Evolutionary conservation across 2,888 invertebrate species (phyloP).

Genomic region (Palloptera scutellata): DNA sequence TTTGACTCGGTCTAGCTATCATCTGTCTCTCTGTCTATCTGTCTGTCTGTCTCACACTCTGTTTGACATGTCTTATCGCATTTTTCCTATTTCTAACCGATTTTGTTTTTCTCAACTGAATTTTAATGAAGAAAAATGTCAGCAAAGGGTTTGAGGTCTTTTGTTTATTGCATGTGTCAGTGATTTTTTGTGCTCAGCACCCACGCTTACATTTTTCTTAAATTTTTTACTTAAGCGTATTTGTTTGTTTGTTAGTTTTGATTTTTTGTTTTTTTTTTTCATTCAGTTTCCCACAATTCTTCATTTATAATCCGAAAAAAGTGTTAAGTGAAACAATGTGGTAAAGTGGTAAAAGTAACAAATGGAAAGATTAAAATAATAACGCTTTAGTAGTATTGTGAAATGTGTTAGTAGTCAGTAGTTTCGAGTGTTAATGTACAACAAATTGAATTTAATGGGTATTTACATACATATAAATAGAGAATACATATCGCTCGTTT

Average conservation of each 20-base stretch:
- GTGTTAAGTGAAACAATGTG: constrained; percentile 19
- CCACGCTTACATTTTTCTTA: background rate
- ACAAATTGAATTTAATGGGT: too few relatives aligned
- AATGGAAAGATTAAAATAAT: background rate
- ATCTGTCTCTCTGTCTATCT: background rate
- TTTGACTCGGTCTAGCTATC: background rate
- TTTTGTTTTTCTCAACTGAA: background rate
- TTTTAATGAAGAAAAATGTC: constrained; percentile 18
- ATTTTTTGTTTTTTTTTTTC: constrained; percentile 6
- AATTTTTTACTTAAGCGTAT: background rate
- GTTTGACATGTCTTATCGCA: background rate
- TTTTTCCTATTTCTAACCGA: background rate
- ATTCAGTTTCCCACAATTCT: too few relatives aligned
- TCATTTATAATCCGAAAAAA: constrained; percentile 17
- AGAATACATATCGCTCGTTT: too few relatives aligned
- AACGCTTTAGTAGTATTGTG: too few relatives aligned
- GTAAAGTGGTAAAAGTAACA: constrained; percentile 18
- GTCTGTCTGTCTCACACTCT: background rate
- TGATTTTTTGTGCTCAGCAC: background rate
- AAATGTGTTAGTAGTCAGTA: too few relatives aligned
- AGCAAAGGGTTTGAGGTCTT: background rate
- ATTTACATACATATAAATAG: too few relatives aligned
- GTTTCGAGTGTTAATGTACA: too few relatives aligned
- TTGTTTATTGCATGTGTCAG: background rate
- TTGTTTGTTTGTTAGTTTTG: too few relatives aligned